Base-by-base conservation (phyloP, 1,140 invertebrate species). In the Bacillus rossius region DNA sequence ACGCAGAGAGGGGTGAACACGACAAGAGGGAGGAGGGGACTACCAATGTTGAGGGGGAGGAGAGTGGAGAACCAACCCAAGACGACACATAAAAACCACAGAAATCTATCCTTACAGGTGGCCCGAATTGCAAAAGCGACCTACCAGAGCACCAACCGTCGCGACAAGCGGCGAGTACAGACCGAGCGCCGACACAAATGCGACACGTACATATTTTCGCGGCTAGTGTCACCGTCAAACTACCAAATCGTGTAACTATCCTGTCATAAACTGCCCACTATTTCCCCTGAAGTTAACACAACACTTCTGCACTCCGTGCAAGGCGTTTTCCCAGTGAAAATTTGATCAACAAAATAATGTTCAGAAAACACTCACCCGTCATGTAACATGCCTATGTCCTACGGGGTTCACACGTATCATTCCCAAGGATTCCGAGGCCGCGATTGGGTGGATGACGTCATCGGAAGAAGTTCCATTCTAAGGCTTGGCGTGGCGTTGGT, bases 271-370 rank as follows among this genome's bases (percentile, higher is more conserved):
- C 29, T 34, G 29, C 29, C 29, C 29, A 34, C 29, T 34, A 34
- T 34, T 34, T 34, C 10, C 29, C 29, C 29, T 34, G 29, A 34
- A 34, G 29, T 34, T 7, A 41, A 41, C 52, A 34, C 38, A 16
- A 41, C 49, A 51, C 49, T 45, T 37, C 20, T 55, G 43, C 37
- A 22, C 51, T 20, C 51, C 51, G 55, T 56, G 56, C 63, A 60
- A 45, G 20, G 25, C 20, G 61, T 63, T 61, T 65, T 63, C 61
- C 51, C 57, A 55, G 51, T 61, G 71, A 74, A 74, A 77, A 74
- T 75, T 77, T 76, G 77, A 77, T 76, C 74, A 77, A 72, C 72
- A 73, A 77, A 78, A 77, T 77, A 77, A 76, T 77, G 77, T 77
- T 77, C 74, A 68, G 73, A 75, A 77, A 76, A 76, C 76, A 78